Percentiles rank a stretch among this genome's conserved stretches.
Evolutionary conservation across 2,797 vertebrate species (phyloP).

Genomic region (Trachurus trachurus): DNA sequence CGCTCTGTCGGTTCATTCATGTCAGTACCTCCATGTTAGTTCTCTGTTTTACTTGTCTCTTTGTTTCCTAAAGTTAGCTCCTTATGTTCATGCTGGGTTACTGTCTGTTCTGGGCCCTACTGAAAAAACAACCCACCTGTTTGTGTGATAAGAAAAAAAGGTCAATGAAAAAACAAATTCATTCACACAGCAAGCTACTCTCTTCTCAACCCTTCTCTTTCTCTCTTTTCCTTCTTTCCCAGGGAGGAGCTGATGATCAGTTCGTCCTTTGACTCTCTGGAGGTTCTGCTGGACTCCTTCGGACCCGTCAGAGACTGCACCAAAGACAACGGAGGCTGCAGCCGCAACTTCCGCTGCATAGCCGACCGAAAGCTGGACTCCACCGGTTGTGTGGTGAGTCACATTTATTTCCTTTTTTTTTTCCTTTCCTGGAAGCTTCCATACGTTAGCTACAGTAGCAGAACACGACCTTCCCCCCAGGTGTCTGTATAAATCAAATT

Average conservation of each 20-base stretch:
- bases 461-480: constrained; percentile 10
- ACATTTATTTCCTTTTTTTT: not conserved
- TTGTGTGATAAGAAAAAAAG: not conserved
- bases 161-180: not conserved
- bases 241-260: constrained; percentile 99
- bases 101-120: too few relatives aligned
- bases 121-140: too few relatives aligned
- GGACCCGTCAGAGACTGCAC: constrained; percentile 98
- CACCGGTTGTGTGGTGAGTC: constrained; percentile 95
- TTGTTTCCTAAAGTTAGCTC: too few relatives aligned
- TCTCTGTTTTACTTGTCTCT: too few relatives aligned
- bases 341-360: constrained; percentile 98
- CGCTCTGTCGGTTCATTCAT: too few relatives aligned
- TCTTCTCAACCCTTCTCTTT: not conserved
- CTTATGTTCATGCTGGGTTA: too few relatives aligned
- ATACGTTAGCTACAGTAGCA: constrained; percentile 2
- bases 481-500: constrained; percentile 22
- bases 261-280: constrained; percentile 97
- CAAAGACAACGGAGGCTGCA: constrained; percentile 97
- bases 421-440: constrained; percentile 18
- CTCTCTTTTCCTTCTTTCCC: not conserved
- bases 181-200: not conserved
- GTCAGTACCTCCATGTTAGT: too few relatives aligned
- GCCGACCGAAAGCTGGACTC: constrained; percentile 98
- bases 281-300: constrained; percentile 97